Conservation (phyloP, 92 coral and sea anemone species). For the Epizoanthus illoricatus region DNA sequence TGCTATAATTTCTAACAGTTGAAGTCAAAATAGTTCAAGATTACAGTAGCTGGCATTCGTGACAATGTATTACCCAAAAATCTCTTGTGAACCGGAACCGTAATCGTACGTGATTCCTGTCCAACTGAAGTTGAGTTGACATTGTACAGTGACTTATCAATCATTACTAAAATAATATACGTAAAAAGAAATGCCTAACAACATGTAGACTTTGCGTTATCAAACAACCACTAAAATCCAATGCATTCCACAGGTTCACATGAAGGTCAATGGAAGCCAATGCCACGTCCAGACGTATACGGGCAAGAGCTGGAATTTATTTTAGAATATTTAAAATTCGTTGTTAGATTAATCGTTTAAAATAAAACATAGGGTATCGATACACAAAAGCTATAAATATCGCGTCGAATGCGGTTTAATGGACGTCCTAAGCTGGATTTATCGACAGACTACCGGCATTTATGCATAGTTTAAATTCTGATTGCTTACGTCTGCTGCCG, state of each 20-base stretch:
- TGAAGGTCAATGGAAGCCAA: background rate
- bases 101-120: no score
- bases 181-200: background rate
- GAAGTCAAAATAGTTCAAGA: no score
- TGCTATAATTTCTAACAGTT: no score
- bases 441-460: slow-evolving; percentile 1
- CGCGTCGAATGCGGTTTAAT: background rate
- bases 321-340: no score
- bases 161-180: background rate
- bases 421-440: background rate
- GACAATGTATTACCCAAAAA: no score
- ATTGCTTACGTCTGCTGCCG: slow-evolving; percentile 21
- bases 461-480: slow-evolving; percentile 2
- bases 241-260: background rate
- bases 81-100: no score
- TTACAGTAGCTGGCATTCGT: no score
- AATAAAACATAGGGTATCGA: no score
- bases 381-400: no score
- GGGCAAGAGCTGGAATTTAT: no score
- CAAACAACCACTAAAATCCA: background rate
- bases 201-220: background rate
- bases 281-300: no score
- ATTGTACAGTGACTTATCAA: background rate
- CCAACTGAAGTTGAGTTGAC: background rate
- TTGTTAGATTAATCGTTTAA: no score